Conservation (phyloP, 2,113 vertebrate species). For the Mobula birostris region DNA sequence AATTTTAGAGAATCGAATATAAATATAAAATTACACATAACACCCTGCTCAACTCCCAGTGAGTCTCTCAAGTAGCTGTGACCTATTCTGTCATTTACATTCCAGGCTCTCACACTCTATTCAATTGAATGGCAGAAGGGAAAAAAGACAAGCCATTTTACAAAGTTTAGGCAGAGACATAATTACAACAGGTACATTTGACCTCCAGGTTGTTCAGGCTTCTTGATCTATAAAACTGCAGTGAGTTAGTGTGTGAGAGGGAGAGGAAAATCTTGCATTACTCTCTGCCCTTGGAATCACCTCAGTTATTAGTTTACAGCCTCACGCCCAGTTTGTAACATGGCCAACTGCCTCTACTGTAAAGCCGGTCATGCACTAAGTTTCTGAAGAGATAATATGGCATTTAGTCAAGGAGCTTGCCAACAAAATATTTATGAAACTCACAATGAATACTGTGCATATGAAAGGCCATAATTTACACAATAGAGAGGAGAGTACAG, state of each 20-base stretch:
- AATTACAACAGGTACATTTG: not conserved
- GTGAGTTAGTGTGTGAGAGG: not conserved
- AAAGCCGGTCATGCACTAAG: not conserved
- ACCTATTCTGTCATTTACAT: not conserved
- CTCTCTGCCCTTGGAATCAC: conserved; percentile 15
- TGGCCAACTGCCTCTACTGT: not conserved
- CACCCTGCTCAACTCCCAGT: not conserved
- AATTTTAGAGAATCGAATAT: too few species aligned
- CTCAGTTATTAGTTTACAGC: not conserved
- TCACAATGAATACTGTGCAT: not conserved
- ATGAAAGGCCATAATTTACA: not conserved
- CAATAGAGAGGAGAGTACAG: too few species aligned
- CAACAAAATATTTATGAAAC: not conserved
- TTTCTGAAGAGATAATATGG: not conserved
- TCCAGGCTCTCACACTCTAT: not conserved
- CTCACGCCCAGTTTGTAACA: not conserved
- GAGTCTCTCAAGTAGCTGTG: not conserved
- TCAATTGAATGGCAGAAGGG: not conserved
- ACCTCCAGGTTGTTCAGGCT: not conserved
- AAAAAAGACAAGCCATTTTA: not conserved
- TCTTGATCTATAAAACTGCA: not conserved
- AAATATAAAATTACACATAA: not conserved
- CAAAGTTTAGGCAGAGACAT: not conserved
- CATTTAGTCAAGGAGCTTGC: not conserved
- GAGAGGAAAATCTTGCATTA: not conserved